Percentiles rank a stretch among this genome's conserved stretches.
Conservation (phyloP, 2,113 vertebrate species). For the Hydropotes inermis region DNA sequence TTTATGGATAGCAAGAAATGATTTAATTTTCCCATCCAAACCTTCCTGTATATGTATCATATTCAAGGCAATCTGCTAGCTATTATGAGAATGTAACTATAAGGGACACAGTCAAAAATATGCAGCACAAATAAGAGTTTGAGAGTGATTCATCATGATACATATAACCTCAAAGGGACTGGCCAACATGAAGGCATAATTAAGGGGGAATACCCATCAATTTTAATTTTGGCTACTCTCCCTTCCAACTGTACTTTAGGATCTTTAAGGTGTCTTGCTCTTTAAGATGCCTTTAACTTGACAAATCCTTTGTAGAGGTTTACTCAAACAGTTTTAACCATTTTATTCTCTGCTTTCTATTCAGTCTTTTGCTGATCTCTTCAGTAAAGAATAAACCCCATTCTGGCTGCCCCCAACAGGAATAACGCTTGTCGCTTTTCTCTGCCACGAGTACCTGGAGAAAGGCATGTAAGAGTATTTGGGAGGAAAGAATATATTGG, state of each 20-base stretch:
- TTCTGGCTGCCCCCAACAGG: neutral
- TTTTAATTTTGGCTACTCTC: neutral
- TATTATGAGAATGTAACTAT: accelerated
- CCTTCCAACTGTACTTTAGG: neutral
- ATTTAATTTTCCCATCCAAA: neutral
- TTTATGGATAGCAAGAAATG: neutral
- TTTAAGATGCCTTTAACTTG: neutral
- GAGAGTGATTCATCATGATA: neutral
- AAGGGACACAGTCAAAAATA: neutral
- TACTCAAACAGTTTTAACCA: neutral
- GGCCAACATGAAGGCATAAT: neutral
- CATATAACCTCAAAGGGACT: neutral
- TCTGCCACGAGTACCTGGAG: neutral
- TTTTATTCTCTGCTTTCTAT: neutral
- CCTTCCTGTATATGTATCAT: neutral
- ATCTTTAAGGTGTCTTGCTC: neutral
- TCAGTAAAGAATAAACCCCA: neutral
- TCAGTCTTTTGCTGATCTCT: neutral
- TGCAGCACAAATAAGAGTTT: neutral
- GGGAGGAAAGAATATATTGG: neutral
- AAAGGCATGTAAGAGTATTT: neutral
- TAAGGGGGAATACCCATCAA: neutral
- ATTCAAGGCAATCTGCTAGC: neutral
- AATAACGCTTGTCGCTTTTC: neutral
- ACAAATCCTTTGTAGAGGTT: neutral